phyloP scores from a whole-genome alignment of 2,888 invertebrate genomes.

The Panzeria rudis region DNA sequence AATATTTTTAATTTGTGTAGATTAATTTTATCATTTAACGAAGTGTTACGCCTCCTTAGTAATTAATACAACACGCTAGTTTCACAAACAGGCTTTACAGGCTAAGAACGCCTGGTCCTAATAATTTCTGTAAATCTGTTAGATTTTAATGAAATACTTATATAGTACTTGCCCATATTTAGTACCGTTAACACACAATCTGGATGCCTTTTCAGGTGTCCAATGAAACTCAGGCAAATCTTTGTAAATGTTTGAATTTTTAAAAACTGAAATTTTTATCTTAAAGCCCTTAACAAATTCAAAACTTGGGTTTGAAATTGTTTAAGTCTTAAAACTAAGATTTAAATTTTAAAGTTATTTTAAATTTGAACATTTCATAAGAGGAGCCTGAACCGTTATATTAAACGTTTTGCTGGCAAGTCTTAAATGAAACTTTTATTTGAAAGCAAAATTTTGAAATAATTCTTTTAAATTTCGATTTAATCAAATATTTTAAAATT shows the following conservation, averaged over 20 bases:
- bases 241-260: slow-evolving; percentile 29
- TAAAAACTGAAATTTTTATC: slow-evolving; percentile 14
- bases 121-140: slow-evolving; percentile 32
- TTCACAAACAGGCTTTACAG: slow-evolving; percentile 65
- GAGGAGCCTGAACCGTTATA: slow-evolving; percentile 52
- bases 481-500: slow-evolving; percentile 34
- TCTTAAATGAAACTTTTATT: slow-evolving; percentile 20
- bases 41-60: slow-evolving; percentile 36
- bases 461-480: slow-evolving; percentile 16
- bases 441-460: slow-evolving; percentile 74
- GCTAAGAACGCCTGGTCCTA: slow-evolving; percentile 61
- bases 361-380: slow-evolving; percentile 8
- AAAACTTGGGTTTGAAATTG: slow-evolving; percentile 11
- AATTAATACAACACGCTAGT: slow-evolving; percentile 51
- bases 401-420: background rate
- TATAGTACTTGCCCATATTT: too few relatives aligned
- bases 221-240: background rate
- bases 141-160: slow-evolving; percentile 27
- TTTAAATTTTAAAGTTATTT: slow-evolving; percentile 35
- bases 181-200: background rate
- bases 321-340: background rate
- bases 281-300: background rate
- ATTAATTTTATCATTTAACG: background rate
- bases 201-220: slow-evolving; percentile 46
- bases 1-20: slow-evolving; percentile 56